Conservation (phyloP, 2,888 invertebrate genomes). For the Apodemia duryi region DNA sequence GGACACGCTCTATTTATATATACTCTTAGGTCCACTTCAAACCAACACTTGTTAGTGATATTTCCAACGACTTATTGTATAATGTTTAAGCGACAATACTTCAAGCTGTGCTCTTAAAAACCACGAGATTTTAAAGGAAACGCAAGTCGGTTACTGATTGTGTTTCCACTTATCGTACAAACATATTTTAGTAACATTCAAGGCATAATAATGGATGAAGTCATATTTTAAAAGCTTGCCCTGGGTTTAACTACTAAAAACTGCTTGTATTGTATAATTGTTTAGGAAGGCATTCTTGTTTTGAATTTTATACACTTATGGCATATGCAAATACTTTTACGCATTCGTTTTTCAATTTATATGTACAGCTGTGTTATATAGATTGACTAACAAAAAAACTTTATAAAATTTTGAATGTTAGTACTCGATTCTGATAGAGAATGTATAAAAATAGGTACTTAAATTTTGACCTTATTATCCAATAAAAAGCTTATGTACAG, state of each 20-base stretch:
- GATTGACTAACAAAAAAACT: too few relatives aligned
- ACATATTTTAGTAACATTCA: conserved; percentile 5
- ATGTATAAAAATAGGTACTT: too few relatives aligned
- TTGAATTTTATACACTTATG: too few relatives aligned
- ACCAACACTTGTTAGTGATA: conserved; percentile 26
- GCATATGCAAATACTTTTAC: too few relatives aligned
- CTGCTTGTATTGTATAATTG: not conserved
- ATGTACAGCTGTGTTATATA: too few relatives aligned
- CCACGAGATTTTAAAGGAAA: conserved; percentile 15
- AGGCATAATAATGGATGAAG: conserved; percentile 4
- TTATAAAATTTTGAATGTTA: too few relatives aligned
- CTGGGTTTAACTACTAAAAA: conserved; percentile 3
- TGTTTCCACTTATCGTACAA: conserved; percentile 10
- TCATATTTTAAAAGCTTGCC: conserved; percentile 4
- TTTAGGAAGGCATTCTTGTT: not conserved
- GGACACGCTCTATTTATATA: not conserved
- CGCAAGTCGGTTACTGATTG: conserved; percentile 9
- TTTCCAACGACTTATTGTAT: conserved; percentile 25
- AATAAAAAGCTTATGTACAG: too few relatives aligned
- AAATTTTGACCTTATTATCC: too few relatives aligned
- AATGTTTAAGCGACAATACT: conserved; percentile 15
- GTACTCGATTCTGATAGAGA: too few relatives aligned
- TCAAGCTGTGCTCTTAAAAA: conserved; percentile 12
- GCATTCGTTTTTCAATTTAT: too few relatives aligned
- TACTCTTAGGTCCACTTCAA: not conserved